A percentile compares a stretch with the other conserved stretches of the same genome.
Evolutionary conservation across 2,888 invertebrate species (phyloP).

Genomic region (Bruchidius siliquastri): DNA sequence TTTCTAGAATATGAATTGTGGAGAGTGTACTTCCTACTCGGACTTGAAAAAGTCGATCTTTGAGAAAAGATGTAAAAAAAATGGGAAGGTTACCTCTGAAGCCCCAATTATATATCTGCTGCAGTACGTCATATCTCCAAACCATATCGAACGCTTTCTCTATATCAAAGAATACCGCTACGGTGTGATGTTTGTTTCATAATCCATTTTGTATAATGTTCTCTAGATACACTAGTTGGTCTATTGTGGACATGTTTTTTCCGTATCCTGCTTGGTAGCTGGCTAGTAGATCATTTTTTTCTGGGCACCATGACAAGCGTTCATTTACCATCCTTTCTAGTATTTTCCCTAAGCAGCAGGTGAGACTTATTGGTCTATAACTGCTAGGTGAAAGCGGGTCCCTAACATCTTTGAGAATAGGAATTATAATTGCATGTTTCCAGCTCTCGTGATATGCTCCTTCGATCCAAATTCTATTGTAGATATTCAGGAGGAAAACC

Average conservation of each 20-base stretch:
- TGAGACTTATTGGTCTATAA: slow-evolving; percentile 10
- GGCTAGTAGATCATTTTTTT: slow-evolving; percentile 5
- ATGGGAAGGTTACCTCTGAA: slow-evolving; percentile 12
- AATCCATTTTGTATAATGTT: slow-evolving; percentile 4
- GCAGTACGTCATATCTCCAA: slow-evolving; percentile 16
- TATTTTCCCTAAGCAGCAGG: slow-evolving; percentile 10
- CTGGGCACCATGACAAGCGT: slow-evolving; percentile 7
- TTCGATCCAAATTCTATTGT: slow-evolving; percentile 9
- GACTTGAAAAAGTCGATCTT: slow-evolving; percentile 2
- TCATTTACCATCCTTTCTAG: slow-evolving; percentile 12
- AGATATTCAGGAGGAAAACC: slow-evolving; percentile 1
- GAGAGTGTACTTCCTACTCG: slow-evolving; percentile 7
- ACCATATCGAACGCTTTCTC: slow-evolving; percentile 9
- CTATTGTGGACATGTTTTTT: slow-evolving; percentile 1
- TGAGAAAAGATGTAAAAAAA: no score
- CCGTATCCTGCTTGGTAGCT: slow-evolving; percentile 7
- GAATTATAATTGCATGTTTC: slow-evolving; percentile 8
- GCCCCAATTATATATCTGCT: slow-evolving; percentile 14
- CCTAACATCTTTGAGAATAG: slow-evolving; percentile 9
- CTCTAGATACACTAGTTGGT: slow-evolving; percentile 5
- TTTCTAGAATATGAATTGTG: slow-evolving; percentile 6
- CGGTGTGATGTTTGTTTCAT: not conserved
- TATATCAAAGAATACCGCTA: slow-evolving; percentile 8
- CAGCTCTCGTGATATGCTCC: slow-evolving; percentile 5
- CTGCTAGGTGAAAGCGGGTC: not conserved